Evolutionary conservation across 2,113 vertebrate species (phyloP).

Genomic region (Cryptoleucopteryx plumbea): DNA sequence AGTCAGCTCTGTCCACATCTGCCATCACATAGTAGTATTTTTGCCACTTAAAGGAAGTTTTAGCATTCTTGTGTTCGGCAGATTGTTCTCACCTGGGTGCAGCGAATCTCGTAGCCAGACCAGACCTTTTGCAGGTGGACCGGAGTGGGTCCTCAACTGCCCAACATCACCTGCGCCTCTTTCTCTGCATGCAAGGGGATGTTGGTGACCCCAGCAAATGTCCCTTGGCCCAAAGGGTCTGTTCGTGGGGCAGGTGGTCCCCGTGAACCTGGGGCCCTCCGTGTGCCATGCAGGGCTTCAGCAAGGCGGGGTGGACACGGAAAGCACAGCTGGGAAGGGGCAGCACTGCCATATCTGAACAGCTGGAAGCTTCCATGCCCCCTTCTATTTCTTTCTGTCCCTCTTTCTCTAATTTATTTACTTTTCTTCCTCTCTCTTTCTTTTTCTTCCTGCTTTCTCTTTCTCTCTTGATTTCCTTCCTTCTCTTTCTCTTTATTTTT

Average conservation of each 20-base stretch:
- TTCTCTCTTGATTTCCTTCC: background rate
- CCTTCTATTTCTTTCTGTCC: background rate
- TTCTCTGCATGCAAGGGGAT: background rate
- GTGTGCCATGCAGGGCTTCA: background rate
- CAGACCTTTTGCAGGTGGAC: background rate
- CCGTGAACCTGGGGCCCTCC: background rate
- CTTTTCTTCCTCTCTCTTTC: background rate
- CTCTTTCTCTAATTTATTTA: background rate
- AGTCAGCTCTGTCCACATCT: background rate
- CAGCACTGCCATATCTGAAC: accelerated
- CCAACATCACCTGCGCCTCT: background rate
- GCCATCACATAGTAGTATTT: background rate
- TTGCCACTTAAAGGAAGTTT: background rate
- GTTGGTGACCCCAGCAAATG: background rate
- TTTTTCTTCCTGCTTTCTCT: background rate
- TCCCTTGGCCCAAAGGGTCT: background rate
- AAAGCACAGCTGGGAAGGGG: background rate
- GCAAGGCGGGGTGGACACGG: background rate
- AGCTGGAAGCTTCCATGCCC: background rate
- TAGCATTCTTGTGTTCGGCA: background rate
- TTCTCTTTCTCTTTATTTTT: background rate
- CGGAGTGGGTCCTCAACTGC: background rate
- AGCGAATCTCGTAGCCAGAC: background rate
- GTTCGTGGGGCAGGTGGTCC: background rate
- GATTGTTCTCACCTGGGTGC: background rate